Conservation (phyloP, 2,888 invertebrate genomes). For the Clunio marinus region DNA sequence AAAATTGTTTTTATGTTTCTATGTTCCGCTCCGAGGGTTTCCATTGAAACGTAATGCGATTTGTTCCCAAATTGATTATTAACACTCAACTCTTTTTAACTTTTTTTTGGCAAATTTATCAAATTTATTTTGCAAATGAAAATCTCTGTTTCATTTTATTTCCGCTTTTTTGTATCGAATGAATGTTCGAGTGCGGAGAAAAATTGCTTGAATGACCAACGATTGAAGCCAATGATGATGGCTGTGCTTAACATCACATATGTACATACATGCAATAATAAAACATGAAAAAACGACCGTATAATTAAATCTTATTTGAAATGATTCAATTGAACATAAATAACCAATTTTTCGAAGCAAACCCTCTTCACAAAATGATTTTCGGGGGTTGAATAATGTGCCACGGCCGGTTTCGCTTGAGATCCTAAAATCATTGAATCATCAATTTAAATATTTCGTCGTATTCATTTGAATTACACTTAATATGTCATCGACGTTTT, state of each 20-base stretch:
- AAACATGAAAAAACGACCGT: not conserved
- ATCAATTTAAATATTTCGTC: slow-evolving; percentile 19
- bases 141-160: no score
- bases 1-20: no score
- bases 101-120: no score
- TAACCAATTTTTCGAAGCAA: slow-evolving; percentile 31
- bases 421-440: slow-evolving; percentile 31
- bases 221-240: no score
- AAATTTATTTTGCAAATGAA: not conserved
- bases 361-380: not conserved
- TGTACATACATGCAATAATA: not conserved
- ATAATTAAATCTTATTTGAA: slow-evolving; percentile 36
- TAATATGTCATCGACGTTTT: not conserved
- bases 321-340: slow-evolving; percentile 38
- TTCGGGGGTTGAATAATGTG: not conserved
- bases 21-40: not conserved
- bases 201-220: slow-evolving; percentile 4
- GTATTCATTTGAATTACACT: slow-evolving; percentile 16
- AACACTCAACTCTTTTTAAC: slow-evolving; percentile 10
- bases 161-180: no score
- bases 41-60: slow-evolving; percentile 5
- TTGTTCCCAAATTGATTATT: not conserved
- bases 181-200: no score
- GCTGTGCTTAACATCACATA: no score
- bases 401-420: not conserved